Percentiles rank a stretch among this genome's conserved stretches.
Conservation (phyloP, 2,797 vertebrate genomes). For the Gallinago solitaria region DNA sequence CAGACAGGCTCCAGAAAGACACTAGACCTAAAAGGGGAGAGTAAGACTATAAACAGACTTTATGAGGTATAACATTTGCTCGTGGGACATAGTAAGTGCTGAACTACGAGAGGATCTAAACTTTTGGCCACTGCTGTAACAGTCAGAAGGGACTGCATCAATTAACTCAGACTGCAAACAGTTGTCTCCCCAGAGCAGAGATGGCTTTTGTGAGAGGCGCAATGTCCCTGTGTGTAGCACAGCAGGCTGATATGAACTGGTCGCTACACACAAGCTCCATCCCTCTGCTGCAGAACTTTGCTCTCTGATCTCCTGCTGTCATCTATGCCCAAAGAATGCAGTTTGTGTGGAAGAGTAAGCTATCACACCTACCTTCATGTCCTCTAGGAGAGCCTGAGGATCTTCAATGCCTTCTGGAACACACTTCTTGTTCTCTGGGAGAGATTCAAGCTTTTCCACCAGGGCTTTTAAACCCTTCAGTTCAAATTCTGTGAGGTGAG, state of each 20-base stretch:
- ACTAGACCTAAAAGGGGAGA: background rate
- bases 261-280: background rate
- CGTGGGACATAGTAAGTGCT: background rate
- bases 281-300: background rate
- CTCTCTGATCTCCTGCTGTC: background rate
- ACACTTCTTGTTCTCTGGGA: slow-evolving; percentile 93
- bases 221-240: background rate
- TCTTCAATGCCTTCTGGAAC: slow-evolving; percentile 92
- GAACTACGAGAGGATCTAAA: background rate
- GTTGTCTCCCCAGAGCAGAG: background rate
- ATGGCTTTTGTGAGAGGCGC: background rate
- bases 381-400: slow-evolving; percentile 90
- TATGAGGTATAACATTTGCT: slow-evolving; percentile 10
- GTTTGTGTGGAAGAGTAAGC: background rate
- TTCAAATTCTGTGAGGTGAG: slow-evolving; percentile 93
- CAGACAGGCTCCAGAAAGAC: background rate
- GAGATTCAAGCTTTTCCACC: slow-evolving; percentile 94
- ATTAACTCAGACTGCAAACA: background rate
- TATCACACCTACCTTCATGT: slow-evolving; percentile 87
- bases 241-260: background rate
- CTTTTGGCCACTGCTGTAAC: background rate
- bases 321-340: background rate
- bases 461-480: slow-evolving; percentile 90
- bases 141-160: background rate
- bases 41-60: background rate